These are phyloP conservation scores for Hexactinellida sp. DNA, from an alignment of 37 sponge, comb jelly and placozoan genomes.

Conservation along the genomic window DNA sequence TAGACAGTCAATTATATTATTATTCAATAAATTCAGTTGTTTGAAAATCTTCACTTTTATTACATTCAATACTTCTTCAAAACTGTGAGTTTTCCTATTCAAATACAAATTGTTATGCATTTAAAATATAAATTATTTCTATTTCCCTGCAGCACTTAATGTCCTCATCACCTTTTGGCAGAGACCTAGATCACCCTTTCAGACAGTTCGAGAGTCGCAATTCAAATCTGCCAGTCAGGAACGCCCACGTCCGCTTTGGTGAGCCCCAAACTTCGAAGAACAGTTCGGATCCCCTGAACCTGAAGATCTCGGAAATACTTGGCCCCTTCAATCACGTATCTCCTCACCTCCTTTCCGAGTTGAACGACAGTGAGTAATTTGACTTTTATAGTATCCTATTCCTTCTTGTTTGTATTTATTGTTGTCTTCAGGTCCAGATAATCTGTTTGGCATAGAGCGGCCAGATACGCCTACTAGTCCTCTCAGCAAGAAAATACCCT, in stretches of 20 bases:
- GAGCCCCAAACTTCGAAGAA: background rate
- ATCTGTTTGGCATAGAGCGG: background rate
- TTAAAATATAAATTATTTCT: too few species aligned
- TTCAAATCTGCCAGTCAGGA: too few species aligned
- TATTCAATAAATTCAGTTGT: too few species aligned
- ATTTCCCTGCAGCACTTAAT: slow-evolving; percentile 5
- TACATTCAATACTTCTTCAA: background rate
- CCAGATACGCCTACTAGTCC: background rate
- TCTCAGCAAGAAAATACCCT: background rate
- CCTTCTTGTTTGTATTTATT: background rate
- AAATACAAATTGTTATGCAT: too few species aligned
- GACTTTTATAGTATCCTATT: background rate
- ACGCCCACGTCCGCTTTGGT: background rate
- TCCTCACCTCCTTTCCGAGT: slow-evolving; percentile 1
- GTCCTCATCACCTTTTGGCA: slow-evolving; percentile 6
- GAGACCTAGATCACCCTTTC: background rate
- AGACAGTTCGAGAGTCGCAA: background rate
- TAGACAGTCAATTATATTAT: background rate
- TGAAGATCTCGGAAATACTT: background rate
- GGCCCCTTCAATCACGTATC: background rate
- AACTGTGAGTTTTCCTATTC: background rate
- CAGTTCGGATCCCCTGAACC: background rate
- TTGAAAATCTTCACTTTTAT: too few species aligned
- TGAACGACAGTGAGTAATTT: background rate
- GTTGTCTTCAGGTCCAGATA: background rate